Evolutionary conservation across 2,888 invertebrate species (phyloP), one percentile per base, ranked within the genome.

Genomic region (Aspidapion aeneum): DNA sequence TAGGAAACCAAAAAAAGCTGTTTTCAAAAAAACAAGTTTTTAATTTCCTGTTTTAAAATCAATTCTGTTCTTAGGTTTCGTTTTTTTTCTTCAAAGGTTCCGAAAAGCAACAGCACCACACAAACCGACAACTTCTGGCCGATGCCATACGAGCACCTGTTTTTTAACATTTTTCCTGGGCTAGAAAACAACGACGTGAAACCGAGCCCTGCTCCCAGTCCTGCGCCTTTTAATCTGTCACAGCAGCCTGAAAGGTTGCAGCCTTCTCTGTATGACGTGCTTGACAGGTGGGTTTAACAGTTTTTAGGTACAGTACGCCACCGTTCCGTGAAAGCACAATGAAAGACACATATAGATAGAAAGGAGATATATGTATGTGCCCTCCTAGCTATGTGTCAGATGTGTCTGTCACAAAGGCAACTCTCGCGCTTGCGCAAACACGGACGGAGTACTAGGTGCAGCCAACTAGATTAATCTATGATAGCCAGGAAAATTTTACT

Each of bases 121-220:
- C 93, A 93, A 79, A 93, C 93, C 12, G 84, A 87, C 59, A 87
- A 89, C 74, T 79, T 85, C 69, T 87, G 88, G 84, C 88, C 89
- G 58, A 83, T 84, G 76, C 87, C 88, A 54, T 92, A 93, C 76
- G 93, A 93, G 75, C 87, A 89, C 76, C 80, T 91, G 60, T 84
- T 93, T 68, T 82, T 89, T n/a, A 89, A 88, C 68, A 85, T 90
- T 69, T 85, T 88, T 72, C 83, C 81, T 7, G 81, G 82, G 60
- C 69, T 80, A 60, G 74, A 67, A 63, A 66, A 66, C 18, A 21
- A 16, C 12, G 78, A 78, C 56, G 68, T 75, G 18, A 78, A 75
- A 68, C 73, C 77, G 50, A 78, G 77, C 68, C 75, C 78, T 2
- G 74, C 75, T 18, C 77, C 78, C 16, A 78, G 79, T 70, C 78